Evolutionary conservation across 2,888 invertebrate genomes (phyloP), one percentile per base, ranked within the genome.

Genomic region (Dermolepida albohirtum): DNA sequence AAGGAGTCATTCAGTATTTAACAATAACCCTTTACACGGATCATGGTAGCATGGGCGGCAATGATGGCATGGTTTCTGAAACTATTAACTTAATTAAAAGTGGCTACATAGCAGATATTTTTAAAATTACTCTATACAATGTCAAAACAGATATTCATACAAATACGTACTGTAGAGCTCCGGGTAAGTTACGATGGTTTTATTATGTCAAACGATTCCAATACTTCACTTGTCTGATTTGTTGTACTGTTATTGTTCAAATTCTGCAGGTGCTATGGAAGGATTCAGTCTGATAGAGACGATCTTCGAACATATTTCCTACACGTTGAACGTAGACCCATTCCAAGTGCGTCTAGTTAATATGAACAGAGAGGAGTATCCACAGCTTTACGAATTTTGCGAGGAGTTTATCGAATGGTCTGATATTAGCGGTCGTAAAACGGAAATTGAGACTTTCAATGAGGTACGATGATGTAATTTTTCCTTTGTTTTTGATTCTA

Each of bases 1-100:
- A 86, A 0, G 94, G 93, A 1, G 86, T 87, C 62, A 90, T 94
- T 57, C 88, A 90, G 59, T 89, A 89, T 66, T 73, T 95, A 29
- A 86, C 88, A 64, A 85, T 84, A 51, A 82, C 82, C 10, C 75
- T 88, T 27, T 88, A 86, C 66, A 82, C 85, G 64, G 89, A 90
- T 74, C 82, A 84, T 54, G 90, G 90, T 0, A 85, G 82, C 52
- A 14, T 34, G 1, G 78, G 75, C 80, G 73, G 83, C 0, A 86
- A 89, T 72, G 93, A 93, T 70, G 75, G 83, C 0, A 75, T 87
- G 1, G 74, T 82, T 0, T 50, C 73, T 0, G 34, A 82, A 0
- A 75, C 66, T 16, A 72, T 83, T 0, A 52, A 80, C 0, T 80
- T 82, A 2, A 74, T 86, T 5, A 84, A 83, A 73, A 89, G 87